These are phyloP conservation scores for Camelus dromedarius DNA, from an alignment of 2,113 vertebrate genomes.

Conservation along the genomic window DNA sequence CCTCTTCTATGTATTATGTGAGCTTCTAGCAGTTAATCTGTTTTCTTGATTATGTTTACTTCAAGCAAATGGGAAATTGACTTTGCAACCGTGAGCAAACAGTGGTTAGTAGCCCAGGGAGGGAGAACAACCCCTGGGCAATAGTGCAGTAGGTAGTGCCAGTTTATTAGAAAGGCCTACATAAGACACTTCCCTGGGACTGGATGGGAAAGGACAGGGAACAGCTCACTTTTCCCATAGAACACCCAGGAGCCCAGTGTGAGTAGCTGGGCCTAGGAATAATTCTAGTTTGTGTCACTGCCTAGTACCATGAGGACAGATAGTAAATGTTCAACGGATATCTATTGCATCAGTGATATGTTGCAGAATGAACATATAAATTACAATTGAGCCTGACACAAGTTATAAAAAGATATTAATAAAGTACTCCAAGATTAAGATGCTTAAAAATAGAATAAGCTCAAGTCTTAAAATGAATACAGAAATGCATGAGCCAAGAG, in stretches of 20 bases:
- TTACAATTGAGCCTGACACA: constrained; percentile 14
- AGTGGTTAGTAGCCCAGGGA: not conserved
- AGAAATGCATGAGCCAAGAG: not conserved
- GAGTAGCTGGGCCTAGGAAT: not conserved
- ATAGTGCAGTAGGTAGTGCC: not conserved
- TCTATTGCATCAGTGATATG: not conserved
- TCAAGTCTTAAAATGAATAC: constrained; percentile 52
- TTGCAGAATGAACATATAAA: constrained; percentile 58
- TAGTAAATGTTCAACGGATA: constrained; percentile 61
- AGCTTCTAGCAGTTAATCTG: not conserved
- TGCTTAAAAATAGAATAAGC: constrained; percentile 52
- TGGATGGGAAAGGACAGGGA: not conserved
- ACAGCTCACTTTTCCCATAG: not conserved
- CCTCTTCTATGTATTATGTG: not conserved
- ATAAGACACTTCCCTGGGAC: not conserved
- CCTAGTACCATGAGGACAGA: constrained; percentile 32
- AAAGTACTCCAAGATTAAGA: constrained; percentile 28
- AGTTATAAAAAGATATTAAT: constrained; percentile 59
- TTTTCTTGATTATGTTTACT: constrained; percentile 48
- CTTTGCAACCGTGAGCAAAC: not conserved
- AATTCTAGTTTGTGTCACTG: constrained; percentile 36
- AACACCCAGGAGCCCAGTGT: not conserved
- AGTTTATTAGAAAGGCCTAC: constrained; percentile 14
- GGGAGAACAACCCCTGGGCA: not conserved
- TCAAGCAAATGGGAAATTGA: constrained; percentile 4